These are phyloP conservation scores for Lichenostomus cassidix DNA, from an alignment of 2,113 vertebrate genomes.

Conservation along the genomic window DNA sequence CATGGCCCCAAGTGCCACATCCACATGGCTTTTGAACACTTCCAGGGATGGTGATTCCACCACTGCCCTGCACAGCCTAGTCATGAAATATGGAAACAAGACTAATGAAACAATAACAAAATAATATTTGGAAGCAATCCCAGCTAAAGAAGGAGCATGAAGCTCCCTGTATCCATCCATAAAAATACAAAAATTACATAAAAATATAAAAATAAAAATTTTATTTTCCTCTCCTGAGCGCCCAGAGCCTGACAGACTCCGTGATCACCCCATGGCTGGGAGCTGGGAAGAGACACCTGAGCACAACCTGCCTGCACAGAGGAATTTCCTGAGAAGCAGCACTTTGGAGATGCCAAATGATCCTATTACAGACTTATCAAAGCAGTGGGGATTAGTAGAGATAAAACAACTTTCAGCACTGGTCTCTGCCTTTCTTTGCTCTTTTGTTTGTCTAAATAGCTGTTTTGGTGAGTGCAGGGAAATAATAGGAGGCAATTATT, in stretches of 20 bases:
- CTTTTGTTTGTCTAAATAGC: slow-evolving; percentile 79
- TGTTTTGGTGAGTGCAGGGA: slow-evolving; percentile 77
- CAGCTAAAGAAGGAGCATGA: neutral
- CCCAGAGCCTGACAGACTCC: neutral
- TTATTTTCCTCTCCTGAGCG: rapidly evolving
- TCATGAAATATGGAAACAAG: neutral
- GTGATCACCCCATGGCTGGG: rapidly evolving
- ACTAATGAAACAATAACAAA: neutral
- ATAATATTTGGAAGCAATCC: neutral
- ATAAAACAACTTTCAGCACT: slow-evolving; percentile 58
- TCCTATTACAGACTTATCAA: slow-evolving; percentile 75
- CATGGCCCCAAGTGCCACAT: neutral
- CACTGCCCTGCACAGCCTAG: no score
- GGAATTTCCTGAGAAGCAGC: neutral
- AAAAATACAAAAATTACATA: neutral
- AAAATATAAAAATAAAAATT: neutral
- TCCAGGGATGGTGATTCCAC: neutral
- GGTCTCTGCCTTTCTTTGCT: slow-evolving; percentile 65
- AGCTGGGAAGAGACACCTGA: neutral
- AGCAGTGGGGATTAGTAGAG: slow-evolving; percentile 70
- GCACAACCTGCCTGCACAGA: slow-evolving; percentile 1
- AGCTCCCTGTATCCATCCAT: neutral
- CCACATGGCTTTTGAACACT: rapidly evolving
- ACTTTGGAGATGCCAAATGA: slow-evolving; percentile 61
- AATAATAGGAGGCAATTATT: slow-evolving; percentile 83